phyloP scores from a whole-genome alignment of 2,888 invertebrate species.

The Cistogaster globosa region DNA sequence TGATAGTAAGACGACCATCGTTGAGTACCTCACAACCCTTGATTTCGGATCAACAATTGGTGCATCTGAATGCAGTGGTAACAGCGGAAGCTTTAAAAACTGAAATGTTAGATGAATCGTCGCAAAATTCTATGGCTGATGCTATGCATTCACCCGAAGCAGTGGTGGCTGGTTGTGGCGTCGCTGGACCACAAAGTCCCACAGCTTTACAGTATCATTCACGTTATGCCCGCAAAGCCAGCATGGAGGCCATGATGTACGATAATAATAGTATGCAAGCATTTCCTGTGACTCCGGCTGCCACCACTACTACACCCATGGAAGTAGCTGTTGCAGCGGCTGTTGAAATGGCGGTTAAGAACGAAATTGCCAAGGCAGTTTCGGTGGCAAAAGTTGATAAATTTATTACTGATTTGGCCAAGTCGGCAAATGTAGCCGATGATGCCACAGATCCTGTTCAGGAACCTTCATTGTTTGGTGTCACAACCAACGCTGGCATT shows the following conservation, averaged over 20 bases:
- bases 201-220: slow-evolving; percentile 76
- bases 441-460: slow-evolving; percentile 74
- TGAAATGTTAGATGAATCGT: slow-evolving; percentile 89
- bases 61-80: slow-evolving; percentile 76
- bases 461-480: slow-evolving; percentile 64
- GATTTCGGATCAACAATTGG: slow-evolving; percentile 80
- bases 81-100: slow-evolving; percentile 86
- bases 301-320: slow-evolving; percentile 76
- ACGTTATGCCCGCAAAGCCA: slow-evolving; percentile 78
- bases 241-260: slow-evolving; percentile 80
- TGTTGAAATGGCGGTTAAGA: slow-evolving; percentile 84
- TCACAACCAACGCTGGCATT: slow-evolving; percentile 75
- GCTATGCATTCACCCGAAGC: slow-evolving; percentile 78
- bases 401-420: slow-evolving; percentile 78
- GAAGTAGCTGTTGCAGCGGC: slow-evolving; percentile 79
- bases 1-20: slow-evolving; percentile 87
- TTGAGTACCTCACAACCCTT: slow-evolving; percentile 83
- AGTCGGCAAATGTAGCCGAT: slow-evolving; percentile 76
- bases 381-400: slow-evolving; percentile 83
- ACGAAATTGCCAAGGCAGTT: slow-evolving; percentile 85
- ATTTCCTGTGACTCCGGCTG: slow-evolving; percentile 76
- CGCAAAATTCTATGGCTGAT: slow-evolving; percentile 84
- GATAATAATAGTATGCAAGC: slow-evolving; percentile 80
- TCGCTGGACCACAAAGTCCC: slow-evolving; percentile 75
- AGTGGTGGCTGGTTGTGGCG: slow-evolving; percentile 79